phyloP scores from a whole-genome alignment of 2,797 vertebrate species.

The Gastrophryne carolinensis region DNA sequence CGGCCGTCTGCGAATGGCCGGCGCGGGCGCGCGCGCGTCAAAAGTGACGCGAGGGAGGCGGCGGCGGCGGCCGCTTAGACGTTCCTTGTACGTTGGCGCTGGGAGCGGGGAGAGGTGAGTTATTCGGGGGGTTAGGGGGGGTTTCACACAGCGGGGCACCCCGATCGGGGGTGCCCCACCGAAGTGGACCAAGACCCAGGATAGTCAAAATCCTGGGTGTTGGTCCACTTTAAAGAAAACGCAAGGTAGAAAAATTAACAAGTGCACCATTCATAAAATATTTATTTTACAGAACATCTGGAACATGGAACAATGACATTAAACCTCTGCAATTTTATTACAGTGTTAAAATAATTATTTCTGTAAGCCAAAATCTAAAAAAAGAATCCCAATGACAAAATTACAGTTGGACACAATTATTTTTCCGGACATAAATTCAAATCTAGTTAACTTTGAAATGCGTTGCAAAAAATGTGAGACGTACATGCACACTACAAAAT shows the following conservation, averaged over 20 bases:
- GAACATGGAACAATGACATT: constrained; percentile 41
- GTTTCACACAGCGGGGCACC: too few species aligned
- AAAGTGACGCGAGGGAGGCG: too few species aligned
- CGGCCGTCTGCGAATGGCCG: too few species aligned
- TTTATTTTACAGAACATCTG: constrained; percentile 33
- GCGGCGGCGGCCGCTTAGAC: too few species aligned
- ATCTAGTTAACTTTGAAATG: constrained; percentile 65
- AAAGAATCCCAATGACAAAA: constrained; percentile 36
- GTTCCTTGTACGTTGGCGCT: too few species aligned
- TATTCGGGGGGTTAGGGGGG: too few species aligned
- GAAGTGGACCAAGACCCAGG: too few species aligned
- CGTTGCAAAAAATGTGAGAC: constrained; percentile 57
- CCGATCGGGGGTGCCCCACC: too few species aligned
- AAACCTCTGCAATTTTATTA: constrained; percentile 39
- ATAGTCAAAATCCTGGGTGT: too few species aligned
- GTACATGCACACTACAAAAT: constrained; percentile 67
- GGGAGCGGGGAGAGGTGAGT: too few species aligned
- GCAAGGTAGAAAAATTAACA: not conserved
- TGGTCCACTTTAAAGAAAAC: not conserved
- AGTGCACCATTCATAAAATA: constrained; percentile 23
- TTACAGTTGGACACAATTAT: constrained; percentile 5
- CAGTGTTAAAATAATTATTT: constrained; percentile 59
- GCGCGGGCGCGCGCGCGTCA: too few species aligned
- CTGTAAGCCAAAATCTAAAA: constrained; percentile 40
- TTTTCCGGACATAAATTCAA: constrained; percentile 58